A percentile compares a stretch with the other conserved stretches of the same genome.
phyloP scores from a whole-genome alignment of 92 coral and sea anemone species.

The Paragorgia papillata region DNA sequence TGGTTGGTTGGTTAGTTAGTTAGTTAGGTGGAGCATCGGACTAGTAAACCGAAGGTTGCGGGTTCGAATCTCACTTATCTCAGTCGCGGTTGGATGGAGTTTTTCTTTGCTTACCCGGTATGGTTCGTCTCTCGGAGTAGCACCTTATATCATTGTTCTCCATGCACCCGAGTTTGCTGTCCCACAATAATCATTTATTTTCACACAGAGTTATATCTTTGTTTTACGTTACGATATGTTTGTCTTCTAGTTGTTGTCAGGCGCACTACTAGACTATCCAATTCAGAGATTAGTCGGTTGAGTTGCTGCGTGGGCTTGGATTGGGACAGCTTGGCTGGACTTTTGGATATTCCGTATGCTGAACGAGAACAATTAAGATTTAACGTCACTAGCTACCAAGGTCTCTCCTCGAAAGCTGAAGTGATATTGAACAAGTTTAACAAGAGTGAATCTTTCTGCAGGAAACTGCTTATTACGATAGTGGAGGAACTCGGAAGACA shows the following conservation, averaged over 20 bases:
- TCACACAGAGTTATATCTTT: too few species aligned
- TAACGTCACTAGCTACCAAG: background rate
- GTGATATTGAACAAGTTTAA: constrained; percentile 11
- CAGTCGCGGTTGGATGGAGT: too few species aligned
- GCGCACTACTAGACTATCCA: background rate
- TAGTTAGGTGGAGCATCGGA: too few species aligned
- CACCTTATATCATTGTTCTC: too few species aligned
- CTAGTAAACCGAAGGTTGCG: too few species aligned
- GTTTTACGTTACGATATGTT: background rate
- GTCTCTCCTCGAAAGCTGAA: constrained; percentile 32
- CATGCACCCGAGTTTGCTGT: too few species aligned
- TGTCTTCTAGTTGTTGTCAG: too few species aligned
- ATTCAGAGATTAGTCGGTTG: background rate
- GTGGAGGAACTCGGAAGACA: constrained; percentile 5
- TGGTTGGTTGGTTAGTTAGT: too few species aligned
- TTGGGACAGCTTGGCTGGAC: constrained; percentile 40
- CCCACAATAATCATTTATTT: too few species aligned
- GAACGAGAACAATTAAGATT: constrained; percentile 13
- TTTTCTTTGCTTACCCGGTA: too few species aligned
- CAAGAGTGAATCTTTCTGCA: background rate
- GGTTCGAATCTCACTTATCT: too few species aligned
- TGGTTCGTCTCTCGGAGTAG: too few species aligned
- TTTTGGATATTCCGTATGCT: constrained; percentile 18
- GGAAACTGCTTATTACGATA: background rate
- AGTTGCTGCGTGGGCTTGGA: constrained; percentile 13